These are phyloP conservation scores for Allygus modestus DNA, from an alignment of 2,888 invertebrate genomes.

Conservation along the genomic window DNA sequence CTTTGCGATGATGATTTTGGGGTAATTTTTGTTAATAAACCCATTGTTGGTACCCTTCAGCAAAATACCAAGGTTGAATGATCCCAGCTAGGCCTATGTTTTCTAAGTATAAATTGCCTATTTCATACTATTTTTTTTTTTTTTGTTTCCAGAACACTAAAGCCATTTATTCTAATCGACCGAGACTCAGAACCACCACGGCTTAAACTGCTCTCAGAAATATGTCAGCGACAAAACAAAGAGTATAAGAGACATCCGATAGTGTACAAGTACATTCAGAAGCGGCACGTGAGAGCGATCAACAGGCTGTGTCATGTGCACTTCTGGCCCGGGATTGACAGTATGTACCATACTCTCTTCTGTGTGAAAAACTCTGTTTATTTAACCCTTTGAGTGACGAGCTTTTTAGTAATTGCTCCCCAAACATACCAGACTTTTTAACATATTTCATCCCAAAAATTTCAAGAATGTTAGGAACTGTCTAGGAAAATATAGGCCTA, in stretches of 20 bases:
- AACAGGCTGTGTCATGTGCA: constrained; percentile 89
- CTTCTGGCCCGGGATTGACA: constrained; percentile 96
- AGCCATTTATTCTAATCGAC: constrained; percentile 91
- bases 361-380: background rate
- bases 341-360: constrained; percentile 79
- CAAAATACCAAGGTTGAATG: no score
- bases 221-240: constrained; percentile 71
- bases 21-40: no score
- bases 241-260: constrained; percentile 75
- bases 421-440: no score
- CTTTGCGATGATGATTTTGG: no score
- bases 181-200: constrained; percentile 82
- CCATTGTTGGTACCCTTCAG: no score
- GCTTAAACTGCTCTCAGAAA: constrained; percentile 83
- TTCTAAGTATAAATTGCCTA: no score
- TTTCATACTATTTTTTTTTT: no score
- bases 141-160: constrained; percentile 81
- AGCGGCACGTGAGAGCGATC: constrained; percentile 92
- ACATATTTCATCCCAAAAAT: no score
- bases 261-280: constrained; percentile 92
- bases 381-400: background rate
- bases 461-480: no score
- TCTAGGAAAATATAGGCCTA: no score
- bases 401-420: background rate
- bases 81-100: no score